Evolutionary conservation across 2,888 invertebrate genomes (phyloP).

Genomic region (Drosophila greeni): DNA sequence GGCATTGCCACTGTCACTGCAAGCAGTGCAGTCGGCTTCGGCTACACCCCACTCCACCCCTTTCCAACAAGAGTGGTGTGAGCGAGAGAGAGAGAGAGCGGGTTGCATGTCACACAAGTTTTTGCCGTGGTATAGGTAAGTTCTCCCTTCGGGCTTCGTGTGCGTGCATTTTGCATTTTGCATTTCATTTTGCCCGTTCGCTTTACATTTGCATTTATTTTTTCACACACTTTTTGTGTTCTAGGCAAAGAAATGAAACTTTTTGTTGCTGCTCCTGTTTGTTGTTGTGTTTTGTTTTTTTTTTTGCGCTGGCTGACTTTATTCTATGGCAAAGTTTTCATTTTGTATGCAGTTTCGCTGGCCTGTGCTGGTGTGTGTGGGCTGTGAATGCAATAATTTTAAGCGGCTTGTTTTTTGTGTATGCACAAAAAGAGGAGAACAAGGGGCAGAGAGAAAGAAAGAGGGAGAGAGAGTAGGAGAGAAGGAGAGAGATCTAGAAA

Average conservation of each 20-base stretch:
- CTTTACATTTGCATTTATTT: constrained; percentile 27
- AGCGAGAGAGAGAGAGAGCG: constrained; percentile 29
- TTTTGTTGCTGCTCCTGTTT: constrained; percentile 45
- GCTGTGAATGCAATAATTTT: constrained; percentile 67
- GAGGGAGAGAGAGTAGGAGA: background rate
- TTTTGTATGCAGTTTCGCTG: constrained; percentile 23
- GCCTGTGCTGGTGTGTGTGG: constrained; percentile 33
- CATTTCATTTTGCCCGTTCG: constrained; percentile 32
- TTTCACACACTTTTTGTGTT: constrained; percentile 52
- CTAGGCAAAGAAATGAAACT: constrained; percentile 61
- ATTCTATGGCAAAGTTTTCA: constrained; percentile 47
- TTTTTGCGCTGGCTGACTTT: constrained; percentile 41
- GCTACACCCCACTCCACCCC: constrained; percentile 8
- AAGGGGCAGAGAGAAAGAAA: constrained; percentile 2
- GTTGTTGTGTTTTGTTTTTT: constrained; percentile 17
- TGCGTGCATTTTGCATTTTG: constrained; percentile 56
- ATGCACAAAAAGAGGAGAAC: constrained; percentile 20
- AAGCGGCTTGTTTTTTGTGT: constrained; percentile 61
- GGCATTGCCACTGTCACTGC: constrained; percentile 74
- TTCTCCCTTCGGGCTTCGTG: constrained; percentile 63
- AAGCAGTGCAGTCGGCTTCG: constrained; percentile 51
- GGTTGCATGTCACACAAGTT: constrained; percentile 66
- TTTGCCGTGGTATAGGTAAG: constrained; percentile 72
- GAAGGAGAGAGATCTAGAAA: background rate
- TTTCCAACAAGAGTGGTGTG: constrained; percentile 5